Evolutionary conservation across 2,113 vertebrate genomes (phyloP).

Genomic region (Nerophis lumbriciformis): DNA sequence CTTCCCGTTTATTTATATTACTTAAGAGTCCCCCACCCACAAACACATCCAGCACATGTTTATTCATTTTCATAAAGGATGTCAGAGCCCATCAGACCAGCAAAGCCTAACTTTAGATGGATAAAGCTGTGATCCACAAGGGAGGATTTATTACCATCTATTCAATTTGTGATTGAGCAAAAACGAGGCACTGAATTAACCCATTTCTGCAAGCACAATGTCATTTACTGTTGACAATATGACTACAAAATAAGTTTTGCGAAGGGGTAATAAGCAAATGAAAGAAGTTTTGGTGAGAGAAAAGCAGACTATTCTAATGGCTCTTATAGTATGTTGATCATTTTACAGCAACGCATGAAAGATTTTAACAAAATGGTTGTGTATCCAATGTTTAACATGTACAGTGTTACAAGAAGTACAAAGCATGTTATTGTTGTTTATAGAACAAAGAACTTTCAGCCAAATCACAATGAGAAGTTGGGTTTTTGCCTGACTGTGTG

Average conservation of each 20-base stretch:
- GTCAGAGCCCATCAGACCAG: conserved; percentile 46
- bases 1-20: background rate
- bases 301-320: conserved; percentile 29
- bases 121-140: conserved; percentile 31
- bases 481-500: conserved; percentile 7
- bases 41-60: conserved; percentile 17
- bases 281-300: conserved; percentile 36
- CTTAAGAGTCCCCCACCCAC: background rate
- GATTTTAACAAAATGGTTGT: background rate
- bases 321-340: conserved; percentile 43
- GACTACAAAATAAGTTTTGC: conserved; percentile 45
- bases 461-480: conserved; percentile 28
- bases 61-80: conserved; percentile 33
- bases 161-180: conserved; percentile 39
- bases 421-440: background rate
- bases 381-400: conserved; percentile 6
- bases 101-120: conserved; percentile 24
- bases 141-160: conserved; percentile 48
- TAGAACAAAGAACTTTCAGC: conserved; percentile 10
- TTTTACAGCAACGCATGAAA: conserved; percentile 22
- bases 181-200: conserved; percentile 13
- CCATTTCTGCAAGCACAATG: conserved; percentile 28
- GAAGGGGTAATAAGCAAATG: conserved; percentile 26
- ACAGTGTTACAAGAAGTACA: background rate
- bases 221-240: conserved; percentile 33